Base-by-base conservation (phyloP, 64 coral and sea anemone genomes). In the Stichodactyla helianthus region DNA sequence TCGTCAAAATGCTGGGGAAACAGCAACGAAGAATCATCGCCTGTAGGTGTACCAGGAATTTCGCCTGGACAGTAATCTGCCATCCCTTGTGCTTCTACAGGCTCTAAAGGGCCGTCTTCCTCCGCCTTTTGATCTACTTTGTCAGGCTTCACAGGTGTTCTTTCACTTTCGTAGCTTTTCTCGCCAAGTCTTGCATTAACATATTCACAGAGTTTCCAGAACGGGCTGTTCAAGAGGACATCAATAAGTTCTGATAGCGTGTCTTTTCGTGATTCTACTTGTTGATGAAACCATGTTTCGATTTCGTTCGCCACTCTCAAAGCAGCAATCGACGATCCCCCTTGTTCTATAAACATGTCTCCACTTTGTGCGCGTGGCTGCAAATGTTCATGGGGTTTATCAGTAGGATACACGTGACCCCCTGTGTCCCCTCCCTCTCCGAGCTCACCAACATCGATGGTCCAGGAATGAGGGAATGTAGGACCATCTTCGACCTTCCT, bases 321-420 rank as follows among this genome's bases (percentile, higher is more conserved):
- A 76, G 95, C 95, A n/a, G 79, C 52, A 26, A 98, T 20, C 11
- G 95, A 98, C 1, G 89, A 63, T 16, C 95, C 95, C 81, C 95
- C 92, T 55, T 51, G 70, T 8, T 65, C 60, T 53, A 94, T n/a
- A 87, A 98, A 98, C 86, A 92, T 87, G 28, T 87, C 92, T 50
- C 19, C 67, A 55, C 79, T 78, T 79, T 84, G 56, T 23, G 94
- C 89, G 54, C 4, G n/a, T 26, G 23, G 25, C 12, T 4, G 10
- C 23, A 74, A 13, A 4, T 15, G 35, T 44, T 44, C 22, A 9
- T 14, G 7, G 68, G 22, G 10, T 26, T n/a, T 26, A 74, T 23
- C 7, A 13, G 12, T 31, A 74, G 7, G 1, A 31, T 5, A 13
- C 10, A 10, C 68, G 25, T 74, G 68, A 31, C 35, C 35, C 35